Evolutionary conservation across 2,888 invertebrate species (phyloP).

Genomic region (Uropetala carovei): DNA sequence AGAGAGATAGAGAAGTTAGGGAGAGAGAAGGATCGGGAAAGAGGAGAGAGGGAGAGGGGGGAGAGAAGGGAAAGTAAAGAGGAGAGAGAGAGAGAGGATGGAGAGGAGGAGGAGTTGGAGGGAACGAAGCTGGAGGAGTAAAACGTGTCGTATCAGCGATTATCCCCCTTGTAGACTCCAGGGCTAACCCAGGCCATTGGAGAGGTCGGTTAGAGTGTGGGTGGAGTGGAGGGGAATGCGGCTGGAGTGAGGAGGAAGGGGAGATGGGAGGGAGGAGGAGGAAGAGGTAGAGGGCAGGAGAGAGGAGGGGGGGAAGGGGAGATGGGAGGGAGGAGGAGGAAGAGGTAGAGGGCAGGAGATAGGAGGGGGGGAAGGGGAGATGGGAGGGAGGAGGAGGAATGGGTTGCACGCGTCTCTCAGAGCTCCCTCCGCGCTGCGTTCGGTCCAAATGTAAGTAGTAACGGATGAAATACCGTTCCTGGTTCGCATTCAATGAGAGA

Average conservation of each 20-base stretch:
- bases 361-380: not conserved
- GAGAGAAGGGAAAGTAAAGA: not conserved
- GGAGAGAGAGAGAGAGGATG: not conserved
- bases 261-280: not conserved
- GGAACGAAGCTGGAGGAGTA: slow-evolving; percentile 7
- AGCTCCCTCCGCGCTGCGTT: no score
- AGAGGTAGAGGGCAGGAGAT: no score
- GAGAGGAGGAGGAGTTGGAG: not conserved
- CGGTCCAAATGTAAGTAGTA: no score
- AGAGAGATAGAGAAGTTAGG: not conserved
- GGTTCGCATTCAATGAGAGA: no score
- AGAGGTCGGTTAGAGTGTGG: not conserved
- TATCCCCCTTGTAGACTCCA: slow-evolving; percentile 38
- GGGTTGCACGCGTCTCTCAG: no score
- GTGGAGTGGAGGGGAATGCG: not conserved
- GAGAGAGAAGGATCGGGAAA: not conserved
- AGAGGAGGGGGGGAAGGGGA: not conserved
- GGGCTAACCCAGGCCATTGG: not conserved
- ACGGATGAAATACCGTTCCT: no score
- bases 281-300: not conserved
- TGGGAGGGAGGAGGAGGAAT: not conserved
- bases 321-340: not conserved
- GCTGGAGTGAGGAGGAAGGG: not conserved
- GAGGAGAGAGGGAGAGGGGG: not conserved
- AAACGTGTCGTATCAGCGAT: slow-evolving; percentile 51